Conservation (phyloP, 2,888 invertebrate genomes). For the Drosophila ustulata region DNA sequence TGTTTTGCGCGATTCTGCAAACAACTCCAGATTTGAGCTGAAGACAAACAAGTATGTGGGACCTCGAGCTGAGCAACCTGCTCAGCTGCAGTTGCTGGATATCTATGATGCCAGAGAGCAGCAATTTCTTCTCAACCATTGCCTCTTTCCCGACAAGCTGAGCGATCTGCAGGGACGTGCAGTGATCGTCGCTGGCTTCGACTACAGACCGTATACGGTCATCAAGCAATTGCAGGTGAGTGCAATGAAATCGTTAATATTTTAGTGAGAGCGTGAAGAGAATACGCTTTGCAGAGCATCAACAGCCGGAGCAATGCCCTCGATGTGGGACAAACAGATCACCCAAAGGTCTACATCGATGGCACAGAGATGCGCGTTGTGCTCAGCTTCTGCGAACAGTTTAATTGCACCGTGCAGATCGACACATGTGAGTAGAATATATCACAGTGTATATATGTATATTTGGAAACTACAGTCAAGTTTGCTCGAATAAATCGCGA, state of each 20-base stretch:
- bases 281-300: slow-evolving; percentile 17
- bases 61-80: slow-evolving; percentile 60
- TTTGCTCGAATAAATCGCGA: too few species aligned
- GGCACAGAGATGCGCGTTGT: slow-evolving; percentile 86
- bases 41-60: slow-evolving; percentile 83
- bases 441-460: too few species aligned
- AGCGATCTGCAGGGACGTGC: slow-evolving; percentile 77
- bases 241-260: neutral
- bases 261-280: too few species aligned
- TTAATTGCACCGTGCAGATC: slow-evolving; percentile 85
- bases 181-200: slow-evolving; percentile 78
- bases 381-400: slow-evolving; percentile 83
- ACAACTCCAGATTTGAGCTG: slow-evolving; percentile 62
- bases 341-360: slow-evolving; percentile 83
- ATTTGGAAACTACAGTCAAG: neutral
- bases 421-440: slow-evolving; percentile 73
- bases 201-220: slow-evolving; percentile 82
- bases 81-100: slow-evolving; percentile 67
- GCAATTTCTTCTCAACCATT: slow-evolving; percentile 45
- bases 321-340: slow-evolving; percentile 56
- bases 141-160: slow-evolving; percentile 81
- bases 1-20: slow-evolving; percentile 49
- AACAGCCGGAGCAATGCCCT: slow-evolving; percentile 39
- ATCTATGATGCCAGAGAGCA: slow-evolving; percentile 53
- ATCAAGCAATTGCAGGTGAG: slow-evolving; percentile 77